phyloP scores from a whole-genome alignment of 1,140 invertebrate genomes.

The Manduca sexta region DNA sequence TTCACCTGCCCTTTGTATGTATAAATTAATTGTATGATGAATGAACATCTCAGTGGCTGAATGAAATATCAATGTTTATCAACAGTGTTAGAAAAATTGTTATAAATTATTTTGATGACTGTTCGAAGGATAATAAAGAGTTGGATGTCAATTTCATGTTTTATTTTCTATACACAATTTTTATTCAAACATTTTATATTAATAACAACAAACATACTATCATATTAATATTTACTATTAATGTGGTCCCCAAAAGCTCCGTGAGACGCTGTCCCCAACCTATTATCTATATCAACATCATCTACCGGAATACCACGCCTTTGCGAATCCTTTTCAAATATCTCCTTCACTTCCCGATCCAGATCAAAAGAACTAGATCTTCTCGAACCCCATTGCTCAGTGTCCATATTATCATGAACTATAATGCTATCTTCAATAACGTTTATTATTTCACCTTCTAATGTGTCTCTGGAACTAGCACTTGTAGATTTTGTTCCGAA shows the following conservation, averaged over 20 bases:
- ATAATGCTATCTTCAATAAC: constrained; percentile 42
- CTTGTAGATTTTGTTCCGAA: constrained; percentile 31
- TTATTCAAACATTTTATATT: background rate
- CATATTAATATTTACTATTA: background rate
- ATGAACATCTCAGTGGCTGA: constrained; percentile 68
- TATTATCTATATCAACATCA: constrained; percentile 15
- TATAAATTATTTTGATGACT: constrained; percentile 76
- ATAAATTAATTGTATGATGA: constrained; percentile 34
- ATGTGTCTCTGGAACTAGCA: constrained; percentile 33
- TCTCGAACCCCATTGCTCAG: constrained; percentile 32
- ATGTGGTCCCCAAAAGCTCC: constrained; percentile 37
- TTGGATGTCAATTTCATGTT: constrained; percentile 69
- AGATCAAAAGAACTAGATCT: constrained; percentile 58
- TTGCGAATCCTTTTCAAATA: constrained; percentile 47
- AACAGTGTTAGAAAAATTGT: constrained; percentile 73
- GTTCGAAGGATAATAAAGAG: constrained; percentile 75
- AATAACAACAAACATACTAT: background rate
- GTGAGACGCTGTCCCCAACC: constrained; percentile 30
- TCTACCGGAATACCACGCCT: constrained; percentile 11
- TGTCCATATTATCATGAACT: constrained; percentile 39
- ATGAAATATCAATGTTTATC: constrained; percentile 70
- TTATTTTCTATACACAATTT: constrained; percentile 27
- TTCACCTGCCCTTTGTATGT: constrained; percentile 57
- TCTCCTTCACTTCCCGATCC: constrained; percentile 56
- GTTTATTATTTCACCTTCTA: constrained; percentile 46